Evolutionary conservation across 2,113 vertebrate genomes (phyloP).

Genomic region (Circaetus cinerascens): DNA sequence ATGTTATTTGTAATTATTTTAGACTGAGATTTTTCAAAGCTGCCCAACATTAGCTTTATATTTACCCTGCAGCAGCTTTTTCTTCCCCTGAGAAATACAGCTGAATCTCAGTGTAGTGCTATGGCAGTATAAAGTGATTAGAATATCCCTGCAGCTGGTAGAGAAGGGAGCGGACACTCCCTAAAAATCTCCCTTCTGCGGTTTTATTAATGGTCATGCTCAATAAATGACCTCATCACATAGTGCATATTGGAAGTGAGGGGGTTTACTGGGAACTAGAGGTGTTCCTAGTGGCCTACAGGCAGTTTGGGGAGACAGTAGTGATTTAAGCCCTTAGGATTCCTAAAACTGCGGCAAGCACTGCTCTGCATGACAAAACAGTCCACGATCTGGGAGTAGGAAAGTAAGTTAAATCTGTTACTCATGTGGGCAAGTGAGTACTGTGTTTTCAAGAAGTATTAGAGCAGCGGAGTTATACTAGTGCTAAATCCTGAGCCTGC

Average conservation of each 20-base stretch:
- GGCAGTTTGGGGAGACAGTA: background rate
- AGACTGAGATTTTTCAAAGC: background rate
- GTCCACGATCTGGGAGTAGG: background rate
- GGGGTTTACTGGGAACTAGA: background rate
- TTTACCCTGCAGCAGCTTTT: background rate
- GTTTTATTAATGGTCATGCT: background rate
- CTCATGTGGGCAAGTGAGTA: background rate
- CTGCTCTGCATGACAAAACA: background rate
- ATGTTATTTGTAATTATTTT: background rate
- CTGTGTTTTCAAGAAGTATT: background rate
- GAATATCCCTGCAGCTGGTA: slow-evolving; percentile 25
- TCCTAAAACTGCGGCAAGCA: background rate
- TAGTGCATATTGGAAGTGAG: background rate
- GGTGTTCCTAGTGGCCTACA: background rate
- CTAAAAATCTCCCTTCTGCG: slow-evolving; percentile 27
- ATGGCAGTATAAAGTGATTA: background rate
- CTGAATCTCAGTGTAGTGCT: background rate
- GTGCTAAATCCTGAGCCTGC: background rate
- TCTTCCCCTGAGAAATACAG: background rate
- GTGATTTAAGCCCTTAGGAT: background rate
- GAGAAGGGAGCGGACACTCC: background rate
- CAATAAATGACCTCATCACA: background rate
- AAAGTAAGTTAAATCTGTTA: background rate
- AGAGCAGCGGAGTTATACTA: background rate
- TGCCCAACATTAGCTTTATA: background rate